phyloP scores from a whole-genome alignment of 2,113 vertebrate species.

The Mesembrinibis cayennensis region DNA sequence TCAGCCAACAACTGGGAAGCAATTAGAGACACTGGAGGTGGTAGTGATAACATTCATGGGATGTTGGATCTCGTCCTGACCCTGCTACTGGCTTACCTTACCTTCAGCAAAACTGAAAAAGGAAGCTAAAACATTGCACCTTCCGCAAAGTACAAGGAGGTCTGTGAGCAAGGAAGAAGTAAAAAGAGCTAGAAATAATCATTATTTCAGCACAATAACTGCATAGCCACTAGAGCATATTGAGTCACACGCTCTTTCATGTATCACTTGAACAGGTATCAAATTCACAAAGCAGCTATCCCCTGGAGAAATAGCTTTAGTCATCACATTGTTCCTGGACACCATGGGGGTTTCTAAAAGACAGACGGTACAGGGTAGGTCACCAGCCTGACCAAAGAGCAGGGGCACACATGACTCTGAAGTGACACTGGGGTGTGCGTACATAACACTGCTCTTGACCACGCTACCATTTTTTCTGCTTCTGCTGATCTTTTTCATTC shows the following conservation, averaged over 20 bases:
- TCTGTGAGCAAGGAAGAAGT: neutral
- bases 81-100: neutral
- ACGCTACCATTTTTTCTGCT: neutral
- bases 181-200: neutral
- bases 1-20: neutral
- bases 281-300: neutral
- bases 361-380: neutral
- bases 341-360: neutral
- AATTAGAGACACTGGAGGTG: neutral
- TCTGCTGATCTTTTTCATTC: neutral
- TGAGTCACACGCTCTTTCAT: neutral
- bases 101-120: neutral
- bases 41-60: neutral
- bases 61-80: neutral
- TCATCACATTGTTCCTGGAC: neutral
- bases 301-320: neutral
- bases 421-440: accelerated
- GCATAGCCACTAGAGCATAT: neutral
- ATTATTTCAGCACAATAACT: neutral
- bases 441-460: neutral
- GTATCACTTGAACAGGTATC: neutral
- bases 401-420: neutral
- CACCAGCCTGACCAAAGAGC: neutral
- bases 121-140: neutral
- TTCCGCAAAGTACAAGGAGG: neutral